Percentiles rank a stretch among this genome's conserved stretches.
These are phyloP conservation scores for Phyllostomus discolor DNA, from an alignment of 2,113 vertebrate genomes.

Conservation along the genomic window DNA sequence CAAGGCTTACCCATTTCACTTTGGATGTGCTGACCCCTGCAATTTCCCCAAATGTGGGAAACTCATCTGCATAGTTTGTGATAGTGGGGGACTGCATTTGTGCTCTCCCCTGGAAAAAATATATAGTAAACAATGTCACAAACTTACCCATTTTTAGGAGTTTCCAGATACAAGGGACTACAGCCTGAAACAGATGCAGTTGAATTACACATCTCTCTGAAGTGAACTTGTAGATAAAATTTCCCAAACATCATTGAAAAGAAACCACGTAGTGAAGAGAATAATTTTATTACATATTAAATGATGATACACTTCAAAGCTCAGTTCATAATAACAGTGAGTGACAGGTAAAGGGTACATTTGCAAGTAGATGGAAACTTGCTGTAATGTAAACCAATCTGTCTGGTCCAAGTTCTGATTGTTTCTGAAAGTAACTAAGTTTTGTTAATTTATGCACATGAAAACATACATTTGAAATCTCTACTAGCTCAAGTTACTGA, in stretches of 20 bases:
- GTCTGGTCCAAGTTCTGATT: background rate
- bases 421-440: background rate
- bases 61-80: too few species aligned
- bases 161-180: background rate
- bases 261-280: background rate
- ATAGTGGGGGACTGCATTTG: too few species aligned
- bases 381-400: background rate
- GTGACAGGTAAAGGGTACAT: background rate
- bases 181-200: background rate
- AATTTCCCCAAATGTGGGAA: too few species aligned
- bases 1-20: too few species aligned
- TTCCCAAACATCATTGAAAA: background rate
- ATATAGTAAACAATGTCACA: background rate
- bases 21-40: too few species aligned
- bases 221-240: background rate
- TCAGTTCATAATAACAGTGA: background rate
- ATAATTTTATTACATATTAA: background rate
- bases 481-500: background rate
- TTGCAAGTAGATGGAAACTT: background rate
- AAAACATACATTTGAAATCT: background rate
- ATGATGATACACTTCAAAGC: background rate
- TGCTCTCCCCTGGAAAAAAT: too few species aligned
- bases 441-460: background rate
- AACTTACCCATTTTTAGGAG: background rate
- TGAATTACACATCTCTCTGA: background rate